Base-by-base conservation (phyloP, 2,797 vertebrate genomes). In the Huso huso region DNA sequence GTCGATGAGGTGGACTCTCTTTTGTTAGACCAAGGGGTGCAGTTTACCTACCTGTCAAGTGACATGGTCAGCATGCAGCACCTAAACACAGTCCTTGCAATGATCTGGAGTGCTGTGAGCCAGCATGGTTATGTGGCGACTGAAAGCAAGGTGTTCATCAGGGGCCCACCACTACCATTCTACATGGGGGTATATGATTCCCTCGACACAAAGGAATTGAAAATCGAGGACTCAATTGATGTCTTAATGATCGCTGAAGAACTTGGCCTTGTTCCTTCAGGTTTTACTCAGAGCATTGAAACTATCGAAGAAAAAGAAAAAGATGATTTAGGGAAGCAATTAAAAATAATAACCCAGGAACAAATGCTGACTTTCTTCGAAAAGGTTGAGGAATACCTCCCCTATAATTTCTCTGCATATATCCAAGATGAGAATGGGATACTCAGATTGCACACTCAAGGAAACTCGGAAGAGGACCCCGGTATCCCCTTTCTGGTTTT, bases 1-100 rank as follows among this genome's bases (percentile, higher is more conserved):
- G 70, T 80, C 0, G 85, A 85, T 68, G 84, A 88, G 68, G 85
- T 84, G 1, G 84, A 81, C 55, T 82, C 78, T 0, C 70, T 81
- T 51, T 65, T 81, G 66, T 55, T 82, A 48, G 81, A 81, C 69
- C 70, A 78, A 9, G 81, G 77, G 60, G 75, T 81, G 63, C 75
- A 81, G 69, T 15, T 81, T 37, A 81, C 75, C 49, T 82, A 82
- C 67, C 73, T 82, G 23, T 78, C 79, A 73, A 75, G 73, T 48
- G 68, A 72, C 60, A 77, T 78, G 73, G 67, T 72, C 6, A 71
- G 72, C 69, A 79, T 81, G 76, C 67, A 80, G 11, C 81, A 81
- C 71, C 63, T 82, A 0, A 80, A 79, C 65, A 11, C 49, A 12
- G 61, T 80, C 37, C 67, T 82, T 51, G 62, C 75, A 60, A 75